Evolutionary conservation across 1,140 invertebrate genomes (phyloP), one percentile per base, ranked within the genome.

Genomic region (Pristionchus pacificus): DNA sequence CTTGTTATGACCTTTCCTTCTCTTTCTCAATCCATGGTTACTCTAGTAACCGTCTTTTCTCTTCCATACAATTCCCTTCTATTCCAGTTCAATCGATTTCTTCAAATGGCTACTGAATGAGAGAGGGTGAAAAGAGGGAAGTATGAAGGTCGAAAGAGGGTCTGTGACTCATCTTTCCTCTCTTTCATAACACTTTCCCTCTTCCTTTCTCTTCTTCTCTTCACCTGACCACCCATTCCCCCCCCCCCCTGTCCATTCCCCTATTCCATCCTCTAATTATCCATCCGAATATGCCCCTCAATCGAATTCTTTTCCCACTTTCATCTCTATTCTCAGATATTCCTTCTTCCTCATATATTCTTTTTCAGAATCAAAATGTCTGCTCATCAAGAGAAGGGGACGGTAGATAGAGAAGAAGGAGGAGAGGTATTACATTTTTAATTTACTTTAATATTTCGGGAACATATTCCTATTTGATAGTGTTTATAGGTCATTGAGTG

Each of bases 1-100:
- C 33, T 59, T 25, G 49, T 58, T 58, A 24, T 25, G 31, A 58
- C 55, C 65, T 57, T 49, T 67, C 65, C 25, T 13, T 58, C 38
- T 49, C 38, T 49, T 19, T 49, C 38, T 49, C 38, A 10, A 6
- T 49, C 38, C 38, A 49, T 49, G 6, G 6, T 10, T 49, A 10
- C 38, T 19, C 38, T 49, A 10, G 6, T 19, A 49, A 10, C 19
- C 38, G 6, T 19, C 6, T 49, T 6, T 49, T 49, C 38, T 19
- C 38, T 49, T 49, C 38, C 38, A 19, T 49, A 49, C 38, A 49
- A 10, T 49, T 49, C 38, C 19, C 38, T 10, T 49, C 19, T 19
- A 49, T 49, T 19, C 6, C 6, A 49, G 6, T 19, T 49, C 38
- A 49, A 10, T 49, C 38, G 6, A 10, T 19, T 49, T 19, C 38